These are phyloP conservation scores for Ceratitis capitata DNA, from an alignment of 1,140 invertebrate genomes.

Conservation along the genomic window DNA sequence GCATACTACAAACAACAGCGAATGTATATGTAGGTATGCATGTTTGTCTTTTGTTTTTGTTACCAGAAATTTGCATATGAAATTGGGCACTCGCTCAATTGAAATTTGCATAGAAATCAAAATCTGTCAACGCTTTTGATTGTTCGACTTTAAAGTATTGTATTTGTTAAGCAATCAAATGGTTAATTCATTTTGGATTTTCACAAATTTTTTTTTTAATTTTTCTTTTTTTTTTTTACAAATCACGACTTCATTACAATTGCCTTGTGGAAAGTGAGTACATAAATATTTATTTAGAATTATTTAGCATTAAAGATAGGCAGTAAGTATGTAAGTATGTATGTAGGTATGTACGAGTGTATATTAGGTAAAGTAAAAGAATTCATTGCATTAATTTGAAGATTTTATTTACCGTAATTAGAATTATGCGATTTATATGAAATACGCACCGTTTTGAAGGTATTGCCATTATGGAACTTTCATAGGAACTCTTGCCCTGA, in stretches of 20 bases:
- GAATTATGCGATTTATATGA: too few relatives aligned
- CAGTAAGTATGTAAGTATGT: too few relatives aligned
- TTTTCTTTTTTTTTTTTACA: not conserved
- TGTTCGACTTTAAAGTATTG: constrained; percentile 30
- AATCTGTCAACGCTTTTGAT: constrained; percentile 37
- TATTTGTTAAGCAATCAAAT: constrained; percentile 21
- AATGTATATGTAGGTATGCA: not conserved
- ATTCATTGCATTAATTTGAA: too few relatives aligned
- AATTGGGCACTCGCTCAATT: constrained; percentile 6
- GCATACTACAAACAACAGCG: too few relatives aligned
- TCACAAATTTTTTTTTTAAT: too few relatives aligned
- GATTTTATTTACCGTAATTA: too few relatives aligned
- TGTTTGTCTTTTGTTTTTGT: not conserved
- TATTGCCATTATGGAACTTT: too few relatives aligned
- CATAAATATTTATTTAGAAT: not conserved
- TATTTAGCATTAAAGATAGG: not conserved
- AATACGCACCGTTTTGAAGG: too few relatives aligned
- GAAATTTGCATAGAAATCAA: constrained; percentile 38
- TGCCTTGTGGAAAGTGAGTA: not conserved
- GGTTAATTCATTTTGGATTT: constrained; percentile 3
- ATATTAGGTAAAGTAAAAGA: too few relatives aligned
- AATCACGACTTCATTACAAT: not conserved
- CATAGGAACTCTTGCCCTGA: too few relatives aligned
- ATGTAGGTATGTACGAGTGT: too few relatives aligned
- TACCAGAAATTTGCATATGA: constrained; percentile 26